A percentile compares a stretch with the other conserved stretches of the same genome.
phyloP scores from a whole-genome alignment of 2,888 invertebrate species.

The Elysia crispata region DNA sequence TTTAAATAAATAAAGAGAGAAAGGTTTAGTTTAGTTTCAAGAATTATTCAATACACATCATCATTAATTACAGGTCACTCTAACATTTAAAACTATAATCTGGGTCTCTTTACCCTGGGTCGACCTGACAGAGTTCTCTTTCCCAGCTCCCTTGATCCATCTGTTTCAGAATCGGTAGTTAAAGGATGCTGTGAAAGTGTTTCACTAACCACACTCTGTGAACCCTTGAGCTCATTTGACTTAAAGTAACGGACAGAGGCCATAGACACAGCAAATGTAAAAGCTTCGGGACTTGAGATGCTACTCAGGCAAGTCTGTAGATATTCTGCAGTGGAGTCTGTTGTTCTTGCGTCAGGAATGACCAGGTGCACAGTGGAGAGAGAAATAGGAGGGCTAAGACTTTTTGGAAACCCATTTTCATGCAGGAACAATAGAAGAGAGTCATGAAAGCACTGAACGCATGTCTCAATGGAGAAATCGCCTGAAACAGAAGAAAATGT shows the following conservation, averaged over 20 bases:
- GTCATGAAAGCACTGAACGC: conserved; percentile 48
- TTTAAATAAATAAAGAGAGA: too few relatives aligned
- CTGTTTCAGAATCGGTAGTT: not conserved
- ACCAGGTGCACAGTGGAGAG: conserved; percentile 40
- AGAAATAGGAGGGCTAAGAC: not conserved
- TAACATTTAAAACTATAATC: not conserved
- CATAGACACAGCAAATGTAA: conserved; percentile 10
- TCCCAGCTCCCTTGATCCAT: not conserved
- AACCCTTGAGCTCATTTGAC: not conserved
- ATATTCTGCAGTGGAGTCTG: conserved; percentile 46
- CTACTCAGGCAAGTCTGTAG: conserved; percentile 35
- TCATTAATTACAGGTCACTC: too few relatives aligned
- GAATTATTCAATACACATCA: too few relatives aligned
- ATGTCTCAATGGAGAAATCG: conserved; percentile 30
- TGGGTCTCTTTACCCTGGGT: conserved; percentile 41
- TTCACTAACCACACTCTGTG: not conserved
- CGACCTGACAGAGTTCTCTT: conserved; percentile 41
- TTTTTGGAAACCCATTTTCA: conserved; percentile 25
- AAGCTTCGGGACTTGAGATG: not conserved
- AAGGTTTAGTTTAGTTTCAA: too few relatives aligned
- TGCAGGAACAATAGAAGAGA: conserved; percentile 48
- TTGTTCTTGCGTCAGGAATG: conserved; percentile 26
- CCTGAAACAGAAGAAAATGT: conserved; percentile 20
- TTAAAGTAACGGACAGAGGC: not conserved
- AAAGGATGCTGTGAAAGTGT: not conserved